Conservation (phyloP, 1,140 invertebrate genomes). For the Polyergus mexicanus region DNA sequence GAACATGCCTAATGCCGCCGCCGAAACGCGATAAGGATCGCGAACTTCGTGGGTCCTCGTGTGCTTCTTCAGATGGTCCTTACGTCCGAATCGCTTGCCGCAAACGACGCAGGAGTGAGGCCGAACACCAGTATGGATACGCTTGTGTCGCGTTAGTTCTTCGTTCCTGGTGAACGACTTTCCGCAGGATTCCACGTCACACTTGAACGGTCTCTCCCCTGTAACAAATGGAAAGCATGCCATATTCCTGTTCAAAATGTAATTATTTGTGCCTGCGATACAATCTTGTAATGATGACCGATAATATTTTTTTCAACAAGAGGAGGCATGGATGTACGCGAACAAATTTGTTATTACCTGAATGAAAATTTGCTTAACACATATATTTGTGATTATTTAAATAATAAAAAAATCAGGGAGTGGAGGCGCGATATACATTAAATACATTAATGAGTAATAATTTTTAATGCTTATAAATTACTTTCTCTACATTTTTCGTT, state of each 20-base stretch:
- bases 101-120: conserved; percentile 93
- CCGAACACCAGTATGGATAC: conserved; percentile 95
- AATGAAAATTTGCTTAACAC: not conserved
- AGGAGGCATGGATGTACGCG: not conserved
- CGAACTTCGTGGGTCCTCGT: conserved; percentile 89
- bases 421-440: not conserved
- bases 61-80: conserved; percentile 96
- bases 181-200: conserved; percentile 93
- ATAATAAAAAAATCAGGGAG: not conserved
- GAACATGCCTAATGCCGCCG: conserved; percentile 50
- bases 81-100: conserved; percentile 95
- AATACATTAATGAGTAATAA: no score
- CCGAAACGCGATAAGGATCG: conserved; percentile 70
- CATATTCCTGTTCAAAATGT: not conserved
- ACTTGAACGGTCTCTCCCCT: conserved; percentile 95
- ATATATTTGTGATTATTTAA: not conserved
- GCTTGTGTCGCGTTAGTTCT: conserved; percentile 95
- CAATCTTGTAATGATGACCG: not conserved
- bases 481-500: not conserved
- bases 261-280: not conserved
- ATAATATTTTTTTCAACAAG: not conserved
- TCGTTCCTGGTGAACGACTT: conserved; percentile 97
- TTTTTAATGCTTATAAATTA: not conserved
- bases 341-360: not conserved
- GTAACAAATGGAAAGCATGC: conserved; percentile 73